These are phyloP conservation scores for Tetragonisca angustula DNA, from an alignment of 2,888 invertebrate genomes.

Conservation along the genomic window DNA sequence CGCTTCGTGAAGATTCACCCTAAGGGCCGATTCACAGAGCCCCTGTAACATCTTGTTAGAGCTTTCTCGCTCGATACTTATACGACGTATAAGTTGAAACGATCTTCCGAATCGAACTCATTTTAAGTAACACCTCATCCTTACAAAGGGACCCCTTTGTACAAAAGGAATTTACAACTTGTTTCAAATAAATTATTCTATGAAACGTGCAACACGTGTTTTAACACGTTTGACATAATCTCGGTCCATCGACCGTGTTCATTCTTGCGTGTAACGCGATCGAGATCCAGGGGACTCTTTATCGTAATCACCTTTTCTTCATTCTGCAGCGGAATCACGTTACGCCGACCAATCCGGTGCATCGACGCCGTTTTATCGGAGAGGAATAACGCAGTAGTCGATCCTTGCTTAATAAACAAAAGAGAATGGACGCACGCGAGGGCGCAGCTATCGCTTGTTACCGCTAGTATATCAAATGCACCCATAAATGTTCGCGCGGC, in stretches of 20 bases:
- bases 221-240: not conserved
- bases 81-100: not conserved
- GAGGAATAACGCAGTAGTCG: conserved; percentile 49
- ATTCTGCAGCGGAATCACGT: conserved; percentile 60
- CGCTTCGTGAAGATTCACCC: conserved; percentile 50
- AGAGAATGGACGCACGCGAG: conserved; percentile 18
- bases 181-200: not conserved
- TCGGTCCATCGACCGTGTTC: not conserved
- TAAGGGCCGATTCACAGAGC: conserved; percentile 59
- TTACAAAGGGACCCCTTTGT: not conserved
- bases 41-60: conserved; percentile 10
- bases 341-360: conserved; percentile 60
- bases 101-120: not conserved
- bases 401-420: conserved; percentile 44
- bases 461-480: conserved; percentile 28
- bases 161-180: not conserved
- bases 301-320: conserved; percentile 48
- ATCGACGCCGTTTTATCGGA: conserved; percentile 60
- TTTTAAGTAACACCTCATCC: not conserved
- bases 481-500: conserved; percentile 23
- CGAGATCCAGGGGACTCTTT: conserved; percentile 25
- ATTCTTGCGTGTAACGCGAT: not conserved
- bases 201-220: not conserved
- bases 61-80: conserved; percentile 9
- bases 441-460: conserved; percentile 43